Base-by-base conservation (phyloP, 2,888 invertebrate genomes). In the Exocentrus adspersus region DNA sequence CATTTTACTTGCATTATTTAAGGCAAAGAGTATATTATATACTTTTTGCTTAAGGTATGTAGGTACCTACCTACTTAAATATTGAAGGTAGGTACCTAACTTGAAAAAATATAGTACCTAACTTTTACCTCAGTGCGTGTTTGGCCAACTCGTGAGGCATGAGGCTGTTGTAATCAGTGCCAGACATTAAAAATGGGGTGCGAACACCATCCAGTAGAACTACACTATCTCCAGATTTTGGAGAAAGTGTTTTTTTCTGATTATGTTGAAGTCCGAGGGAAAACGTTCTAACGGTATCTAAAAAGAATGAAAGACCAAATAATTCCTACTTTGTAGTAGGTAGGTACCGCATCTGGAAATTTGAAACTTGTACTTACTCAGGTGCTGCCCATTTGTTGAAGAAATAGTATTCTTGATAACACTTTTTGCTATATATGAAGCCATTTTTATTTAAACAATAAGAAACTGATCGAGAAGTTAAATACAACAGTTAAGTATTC, bases 101-200 rank as follows among this genome's bases (percentile, higher is more conserved):
- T 37, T 45, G 19, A 1, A 32, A 10, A 41, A 32, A 9, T 37
- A 21, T 17, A n/a, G 6, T 20, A 32, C 20, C 4, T 12, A 9
- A 41, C 32, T 41, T 90, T 88, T 85, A 95, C 94, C 92, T 82
- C 69, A 99, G 84, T 24, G 98, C 89, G 80, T 95, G 92, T 80
- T 95, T 89, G 14, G 96, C 96, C 61, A 99, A 86, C 81, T 99
- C 97, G 81, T 98, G 95, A 0, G 98, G 95, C 95, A 98, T 96
- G 78, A 99, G 85, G 80, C 93, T 94, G 64, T 93, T 89, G 81
- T 97, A 99, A 75, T 92, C 89, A 0, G 98, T 98, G 63, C 97
- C 97, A 14, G 98, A 96, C 68, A 91, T 83, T 45, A 97, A 86
- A 84, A 99, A 99, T 0, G 99, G 99, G 1, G 97, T 98, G 45